These are phyloP conservation scores for Thereva nobilitata DNA, from an alignment of 2,888 invertebrate species.

Conservation along the genomic window DNA sequence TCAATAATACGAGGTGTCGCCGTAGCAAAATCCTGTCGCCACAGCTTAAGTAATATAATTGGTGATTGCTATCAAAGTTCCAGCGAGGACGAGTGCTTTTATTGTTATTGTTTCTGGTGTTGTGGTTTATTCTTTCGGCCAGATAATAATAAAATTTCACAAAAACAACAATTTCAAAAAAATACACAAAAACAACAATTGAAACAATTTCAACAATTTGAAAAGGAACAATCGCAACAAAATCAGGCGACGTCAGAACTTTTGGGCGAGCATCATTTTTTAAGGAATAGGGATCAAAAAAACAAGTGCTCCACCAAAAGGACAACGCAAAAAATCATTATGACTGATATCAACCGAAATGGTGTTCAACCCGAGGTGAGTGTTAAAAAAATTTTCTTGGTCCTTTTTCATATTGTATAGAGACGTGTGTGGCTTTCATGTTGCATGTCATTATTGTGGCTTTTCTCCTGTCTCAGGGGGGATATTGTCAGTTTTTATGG, in stretches of 20 bases:
- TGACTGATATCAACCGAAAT: conserved; percentile 25
- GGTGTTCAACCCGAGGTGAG: conserved; percentile 21
- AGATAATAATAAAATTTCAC: not conserved
- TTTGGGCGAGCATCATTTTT: not conserved
- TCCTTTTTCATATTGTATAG: no score
- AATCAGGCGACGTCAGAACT: not conserved
- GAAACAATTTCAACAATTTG: no score
- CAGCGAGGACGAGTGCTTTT: not conserved
- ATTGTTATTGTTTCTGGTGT: not conserved
- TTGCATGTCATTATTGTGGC: no score
- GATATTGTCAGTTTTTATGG: no score
- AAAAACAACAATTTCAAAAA: not conserved
- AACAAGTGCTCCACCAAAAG: not conserved
- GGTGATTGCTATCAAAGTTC: not conserved
- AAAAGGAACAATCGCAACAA: no score
- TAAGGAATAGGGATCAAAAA: not conserved
- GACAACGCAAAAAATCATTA: not conserved
- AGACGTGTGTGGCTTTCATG: no score
- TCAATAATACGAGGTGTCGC: conserved; percentile 47
- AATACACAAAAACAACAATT: no score
- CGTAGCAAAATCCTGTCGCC: conserved; percentile 47
- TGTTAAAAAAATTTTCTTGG: not conserved
- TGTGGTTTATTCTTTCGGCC: not conserved
- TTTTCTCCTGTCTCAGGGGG: no score
- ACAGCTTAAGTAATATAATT: conserved; percentile 38